Conservation (phyloP, 2,888 invertebrate genomes). For the Caprella mutica region DNA sequence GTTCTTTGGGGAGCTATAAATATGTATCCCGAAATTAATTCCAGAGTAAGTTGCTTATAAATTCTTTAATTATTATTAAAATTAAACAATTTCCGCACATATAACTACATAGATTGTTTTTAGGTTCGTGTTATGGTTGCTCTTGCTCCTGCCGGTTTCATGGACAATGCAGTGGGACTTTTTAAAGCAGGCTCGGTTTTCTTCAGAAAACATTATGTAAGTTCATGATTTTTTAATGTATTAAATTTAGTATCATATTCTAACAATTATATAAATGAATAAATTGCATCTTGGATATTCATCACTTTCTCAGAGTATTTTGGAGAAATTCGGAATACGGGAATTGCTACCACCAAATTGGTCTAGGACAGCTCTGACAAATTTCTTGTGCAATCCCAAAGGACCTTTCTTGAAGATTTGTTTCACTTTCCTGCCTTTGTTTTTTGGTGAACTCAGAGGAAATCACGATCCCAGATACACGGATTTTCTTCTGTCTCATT, state of each 20-base stretch:
- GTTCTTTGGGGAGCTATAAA: conserved; percentile 13
- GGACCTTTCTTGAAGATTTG: conserved; percentile 2
- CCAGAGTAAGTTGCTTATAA: neutral
- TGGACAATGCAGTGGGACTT: conserved; percentile 55
- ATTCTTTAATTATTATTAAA: too few relatives aligned
- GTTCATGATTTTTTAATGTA: neutral
- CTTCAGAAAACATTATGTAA: conserved; percentile 49
- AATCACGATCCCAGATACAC: conserved; percentile 6
- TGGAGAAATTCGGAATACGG: neutral
- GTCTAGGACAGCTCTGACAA: neutral
- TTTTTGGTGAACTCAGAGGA: neutral
- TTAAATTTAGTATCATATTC: neutral
- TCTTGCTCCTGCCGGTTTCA: conserved; percentile 50
- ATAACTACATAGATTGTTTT: too few relatives aligned
- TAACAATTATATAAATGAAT: neutral
- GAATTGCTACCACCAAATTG: conserved; percentile 1
- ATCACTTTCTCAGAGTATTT: neutral
- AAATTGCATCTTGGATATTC: neutral
- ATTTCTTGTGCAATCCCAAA: conserved; percentile 5
- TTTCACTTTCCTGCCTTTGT: conserved; percentile 5
- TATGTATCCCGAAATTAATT: neutral
- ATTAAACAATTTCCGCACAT: too few relatives aligned
- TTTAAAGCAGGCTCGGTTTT: conserved; percentile 56
- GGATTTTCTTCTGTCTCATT: conserved; percentile 8
- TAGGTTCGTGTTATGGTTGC: conserved; percentile 35